A percentile compares a stretch with the other conserved stretches of the same genome.
These are phyloP conservation scores for Bovichtus diacanthus DNA, from an alignment of 2,797 vertebrate species.

Conservation along the genomic window DNA sequence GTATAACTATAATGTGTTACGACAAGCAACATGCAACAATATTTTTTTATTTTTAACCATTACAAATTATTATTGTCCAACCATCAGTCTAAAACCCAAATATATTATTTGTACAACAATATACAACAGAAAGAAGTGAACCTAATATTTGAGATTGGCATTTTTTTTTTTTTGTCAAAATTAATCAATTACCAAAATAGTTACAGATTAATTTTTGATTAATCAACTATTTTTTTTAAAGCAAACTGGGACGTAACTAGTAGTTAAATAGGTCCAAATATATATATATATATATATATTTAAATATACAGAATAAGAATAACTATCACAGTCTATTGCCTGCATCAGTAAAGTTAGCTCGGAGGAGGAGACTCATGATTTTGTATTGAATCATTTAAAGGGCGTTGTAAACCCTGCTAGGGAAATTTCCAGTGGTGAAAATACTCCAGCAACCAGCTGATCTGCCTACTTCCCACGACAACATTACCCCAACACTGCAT, in stretches of 20 bases:
- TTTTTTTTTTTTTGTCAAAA: not conserved
- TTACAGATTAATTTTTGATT: not conserved
- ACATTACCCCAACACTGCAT: not conserved
- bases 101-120: not conserved
- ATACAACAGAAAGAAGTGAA: not conserved
- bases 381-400: not conserved
- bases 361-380: not conserved
- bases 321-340: not conserved
- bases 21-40: not conserved
- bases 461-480: not conserved
- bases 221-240: not conserved
- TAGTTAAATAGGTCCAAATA: not conserved
- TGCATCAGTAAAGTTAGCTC: not conserved
- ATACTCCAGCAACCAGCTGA: not conserved
- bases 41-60: too few relatives aligned
- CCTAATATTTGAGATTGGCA: not conserved
- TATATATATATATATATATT: too few relatives aligned
- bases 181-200: not conserved
- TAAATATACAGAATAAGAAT: not conserved
- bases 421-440: not conserved
- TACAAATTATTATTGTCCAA: not conserved
- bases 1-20: not conserved
- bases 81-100: not conserved
- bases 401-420: not conserved
- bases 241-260: not conserved